Evolutionary conservation across 1,140 invertebrate genomes (phyloP).

Genomic region (Temnothorax nylanderi): DNA sequence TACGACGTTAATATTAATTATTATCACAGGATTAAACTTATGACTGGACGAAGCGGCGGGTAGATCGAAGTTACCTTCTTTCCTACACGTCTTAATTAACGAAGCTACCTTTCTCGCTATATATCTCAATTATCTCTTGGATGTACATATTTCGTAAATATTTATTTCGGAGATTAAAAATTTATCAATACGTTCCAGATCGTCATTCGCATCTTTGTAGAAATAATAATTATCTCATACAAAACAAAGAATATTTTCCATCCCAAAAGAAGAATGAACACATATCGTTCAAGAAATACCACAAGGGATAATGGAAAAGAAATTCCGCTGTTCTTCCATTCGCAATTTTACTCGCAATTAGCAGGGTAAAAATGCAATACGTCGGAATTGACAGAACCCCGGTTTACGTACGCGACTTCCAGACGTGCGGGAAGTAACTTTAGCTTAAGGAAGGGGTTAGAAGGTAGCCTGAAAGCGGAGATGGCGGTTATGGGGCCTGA

Average conservation of each 20-base stretch:
- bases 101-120: background rate
- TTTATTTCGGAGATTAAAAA: conserved; percentile 1
- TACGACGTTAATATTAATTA: conserved; percentile 50
- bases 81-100: conserved; percentile 37
- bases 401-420: conserved; percentile 31
- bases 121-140: background rate
- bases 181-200: background rate
- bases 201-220: background rate
- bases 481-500: conserved; percentile 61
- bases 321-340: background rate
- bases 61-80: conserved; percentile 27
- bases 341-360: background rate
- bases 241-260: background rate
- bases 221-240: background rate
- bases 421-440: conserved; percentile 27
- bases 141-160: background rate
- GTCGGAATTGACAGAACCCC: conserved; percentile 14
- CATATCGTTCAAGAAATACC: background rate
- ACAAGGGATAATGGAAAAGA: background rate
- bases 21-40: conserved; percentile 25
- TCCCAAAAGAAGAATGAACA: background rate
- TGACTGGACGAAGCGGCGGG: background rate
- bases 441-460: background rate
- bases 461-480: conserved; percentile 18
- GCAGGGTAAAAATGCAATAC: conserved; percentile 14